phyloP scores from a whole-genome alignment of 1,140 invertebrate genomes.

The Cotesia vestalis region DNA sequence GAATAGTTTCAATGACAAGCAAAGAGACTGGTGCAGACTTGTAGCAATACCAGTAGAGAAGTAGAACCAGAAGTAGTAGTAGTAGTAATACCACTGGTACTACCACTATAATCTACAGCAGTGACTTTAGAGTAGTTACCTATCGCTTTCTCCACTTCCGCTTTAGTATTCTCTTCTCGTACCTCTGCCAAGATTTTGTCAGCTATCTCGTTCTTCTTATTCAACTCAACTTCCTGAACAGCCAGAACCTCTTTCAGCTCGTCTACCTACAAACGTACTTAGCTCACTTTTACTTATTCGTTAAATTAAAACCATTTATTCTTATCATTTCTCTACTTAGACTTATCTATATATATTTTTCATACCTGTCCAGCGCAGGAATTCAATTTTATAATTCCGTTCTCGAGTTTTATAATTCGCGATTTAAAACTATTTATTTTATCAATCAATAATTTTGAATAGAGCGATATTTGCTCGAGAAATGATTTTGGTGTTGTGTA shows the following conservation, averaged over 20 bases:
- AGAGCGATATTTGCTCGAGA: slow-evolving; percentile 91
- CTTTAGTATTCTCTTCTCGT: slow-evolving; percentile 89
- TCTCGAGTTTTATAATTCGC: slow-evolving; percentile 84
- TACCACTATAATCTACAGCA: background rate
- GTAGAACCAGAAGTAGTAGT: slow-evolving; percentile 8
- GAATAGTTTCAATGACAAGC: slow-evolving; percentile 21
- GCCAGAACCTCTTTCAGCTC: slow-evolving; percentile 81
- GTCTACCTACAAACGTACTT: slow-evolving; percentile 67
- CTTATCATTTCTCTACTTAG: slow-evolving; percentile 45
- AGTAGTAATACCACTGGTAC: no score
- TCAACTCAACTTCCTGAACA: slow-evolving; percentile 87
- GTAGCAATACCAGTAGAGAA: slow-evolving; percentile 27
- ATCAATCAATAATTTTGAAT: slow-evolving; percentile 80
- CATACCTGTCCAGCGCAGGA: slow-evolving; percentile 82
- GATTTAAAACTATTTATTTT: slow-evolving; percentile 82
- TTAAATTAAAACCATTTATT: slow-evolving; percentile 33
- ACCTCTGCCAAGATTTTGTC: slow-evolving; percentile 90
- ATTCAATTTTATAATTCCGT: slow-evolving; percentile 86
- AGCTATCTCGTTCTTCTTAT: slow-evolving; percentile 89
- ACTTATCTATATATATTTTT: no score
- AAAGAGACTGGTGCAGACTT: slow-evolving; percentile 5
- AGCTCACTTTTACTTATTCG: no score
- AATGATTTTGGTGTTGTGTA: slow-evolving; percentile 97
- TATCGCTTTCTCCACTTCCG: slow-evolving; percentile 85
- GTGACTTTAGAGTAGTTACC: slow-evolving; percentile 61